Evolutionary conservation across 2,113 vertebrate species (phyloP), one percentile per base, ranked within the genome.

Genomic region (Cathartes aura): DNA sequence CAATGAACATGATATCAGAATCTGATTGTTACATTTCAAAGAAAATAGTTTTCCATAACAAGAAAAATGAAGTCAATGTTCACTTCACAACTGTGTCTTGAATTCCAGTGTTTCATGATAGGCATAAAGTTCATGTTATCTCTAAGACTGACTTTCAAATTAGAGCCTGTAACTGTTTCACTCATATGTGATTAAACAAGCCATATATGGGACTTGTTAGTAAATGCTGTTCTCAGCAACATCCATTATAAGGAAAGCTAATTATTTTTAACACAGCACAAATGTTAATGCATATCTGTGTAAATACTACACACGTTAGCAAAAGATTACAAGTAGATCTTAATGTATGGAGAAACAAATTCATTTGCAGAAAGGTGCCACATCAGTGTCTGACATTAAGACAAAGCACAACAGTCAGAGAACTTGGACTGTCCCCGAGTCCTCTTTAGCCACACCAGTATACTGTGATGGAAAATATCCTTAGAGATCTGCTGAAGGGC

Each of bases 181-280:
- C 32, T 62, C 19, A 12, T n/a, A 43, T 9, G 16, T 66, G 93
- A 93, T 83, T 90, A 70, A 94, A 80, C 8, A 29, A 80, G 21
- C 22, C 14, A 2, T 76, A 76, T 76, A 62, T 55, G 62, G 42
- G 26, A 68, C 71, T 58, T 70, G 12, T 78, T 81, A 83, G 42
- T 48, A 50, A 91, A 82, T 60, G 40, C 22, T 90, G 48, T 79
- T 92, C 72, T 63, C 72, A 89, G 80, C 60, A 92, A 82, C 70
- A 80, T 58, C 42, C 56, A 19, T 68, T 83, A 32, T 40, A 91
- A 23, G 1, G 30, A 91, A 87, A 70, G 43, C 38, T 91, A 90
- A 90, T 96, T 96, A 89, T 92, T 97, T 97, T 95, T 94, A 97
- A 80, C 55, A 79, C 47, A 89, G 59, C 21, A 47, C 40, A 36